Evolutionary conservation across 2,113 vertebrate genomes (phyloP), one percentile per base, ranked within the genome.

Genomic region (Hydropotes inermis): DNA sequence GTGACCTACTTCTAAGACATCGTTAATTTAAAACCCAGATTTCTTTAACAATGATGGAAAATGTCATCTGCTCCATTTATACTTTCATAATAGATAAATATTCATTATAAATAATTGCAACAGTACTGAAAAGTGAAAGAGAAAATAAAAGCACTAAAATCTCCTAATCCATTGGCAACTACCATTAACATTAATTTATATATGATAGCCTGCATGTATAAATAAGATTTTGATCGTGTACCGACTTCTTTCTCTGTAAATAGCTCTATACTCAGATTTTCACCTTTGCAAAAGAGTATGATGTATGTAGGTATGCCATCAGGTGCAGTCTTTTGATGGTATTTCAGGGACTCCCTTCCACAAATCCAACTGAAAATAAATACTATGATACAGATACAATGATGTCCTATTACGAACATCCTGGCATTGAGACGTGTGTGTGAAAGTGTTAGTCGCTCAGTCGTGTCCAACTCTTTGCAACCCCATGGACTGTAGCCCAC

Each of bases 51-150:
- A 57, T 28, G 60, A 60, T 82, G 43, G 88, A 95, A 89, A 70
- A 47, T 64, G 36, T 76, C 52, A 70, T n/a, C 17, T 39, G 5
- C 12, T 78, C 30, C 39, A 36, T 25, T 91, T 93, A 47, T 2
- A 30, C 84, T 61, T 83, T 96, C 88, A 36, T 36, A 76, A 60
- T 60, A 95, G 21, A 87, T 64, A 91, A 91, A 55, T 76, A 89
- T 33, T 64, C 36, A 47, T 39, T 93, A 5, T 64, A 61, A 95
- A 17, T 89, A 87, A 89, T 36, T 83, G 28, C n/a, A 88, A 60
- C 3, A 95, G 55, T 58, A 89, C 14, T 54, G 33, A 91, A 93
- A 95, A 94, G 21, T 61, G 1, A 43, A 19, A 19, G 43, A 58
- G 39, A 61, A 74, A 82, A 74, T 25, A 61, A 76, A 89, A 95